Conservation (phyloP, 2,888 invertebrate species). For the Cryptophagus acutangulus region DNA sequence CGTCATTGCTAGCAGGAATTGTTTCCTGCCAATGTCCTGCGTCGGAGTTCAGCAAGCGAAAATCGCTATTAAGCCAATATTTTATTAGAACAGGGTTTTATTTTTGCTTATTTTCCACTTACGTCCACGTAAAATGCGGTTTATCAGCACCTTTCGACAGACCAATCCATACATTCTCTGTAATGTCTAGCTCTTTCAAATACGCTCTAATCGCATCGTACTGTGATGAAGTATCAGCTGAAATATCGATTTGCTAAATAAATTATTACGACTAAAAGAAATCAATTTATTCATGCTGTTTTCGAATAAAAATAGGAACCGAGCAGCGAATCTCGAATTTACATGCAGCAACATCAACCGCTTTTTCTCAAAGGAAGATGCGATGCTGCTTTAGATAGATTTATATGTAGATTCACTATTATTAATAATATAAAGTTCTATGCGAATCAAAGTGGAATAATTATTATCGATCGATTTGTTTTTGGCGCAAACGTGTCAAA, state of each 20-base stretch:
- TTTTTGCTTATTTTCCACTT: conserved; percentile 45
- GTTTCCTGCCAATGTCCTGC: conserved; percentile 73
- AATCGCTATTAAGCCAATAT: conserved; percentile 50
- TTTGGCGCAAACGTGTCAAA: no score
- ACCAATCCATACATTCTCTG: conserved; percentile 74
- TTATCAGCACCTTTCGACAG: conserved; percentile 67
- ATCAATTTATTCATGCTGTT: conserved; percentile 2
- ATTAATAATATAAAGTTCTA: no score
- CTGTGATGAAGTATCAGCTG: conserved; percentile 73
- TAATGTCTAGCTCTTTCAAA: conserved; percentile 71
- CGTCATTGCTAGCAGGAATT: conserved; percentile 54
- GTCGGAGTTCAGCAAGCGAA: conserved; percentile 56
- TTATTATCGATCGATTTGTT: no score
- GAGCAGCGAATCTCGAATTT: not conserved
- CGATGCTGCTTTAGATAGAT: no score
- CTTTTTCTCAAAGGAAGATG: not conserved
- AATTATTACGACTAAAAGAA: conserved; percentile 1
- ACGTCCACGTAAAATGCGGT: conserved; percentile 74
- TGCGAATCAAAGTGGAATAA: no score
- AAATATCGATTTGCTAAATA: no score
- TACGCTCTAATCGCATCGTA: conserved; percentile 74
- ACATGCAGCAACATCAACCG: not conserved
- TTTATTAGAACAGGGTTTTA: not conserved
- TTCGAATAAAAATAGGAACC: not conserved
- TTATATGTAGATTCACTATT: no score